Evolutionary conservation across 2,797 vertebrate species (phyloP).

Genomic region (Vipera latastei): DNA sequence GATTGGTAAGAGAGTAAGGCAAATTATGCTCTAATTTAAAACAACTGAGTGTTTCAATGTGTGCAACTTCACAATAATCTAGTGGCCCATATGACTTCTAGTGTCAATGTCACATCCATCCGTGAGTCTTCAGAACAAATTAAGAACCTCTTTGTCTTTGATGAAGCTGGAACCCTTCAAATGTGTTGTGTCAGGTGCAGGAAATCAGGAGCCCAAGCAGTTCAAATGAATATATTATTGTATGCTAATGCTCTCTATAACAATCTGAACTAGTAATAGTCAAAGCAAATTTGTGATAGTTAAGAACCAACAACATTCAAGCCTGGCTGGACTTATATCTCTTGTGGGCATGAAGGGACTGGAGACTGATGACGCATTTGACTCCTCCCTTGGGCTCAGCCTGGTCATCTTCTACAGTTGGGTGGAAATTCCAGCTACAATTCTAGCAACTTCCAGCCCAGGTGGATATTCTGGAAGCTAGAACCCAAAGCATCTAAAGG

Average conservation of each 20-base stretch:
- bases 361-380: neutral
- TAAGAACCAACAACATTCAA: neutral
- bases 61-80: neutral
- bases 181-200: neutral
- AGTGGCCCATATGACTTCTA: neutral
- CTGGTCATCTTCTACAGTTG: neutral
- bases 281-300: neutral
- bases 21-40: neutral
- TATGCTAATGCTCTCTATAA: neutral
- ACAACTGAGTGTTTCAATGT: too few species aligned
- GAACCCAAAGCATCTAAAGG: neutral
- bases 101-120: neutral
- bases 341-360: neutral
- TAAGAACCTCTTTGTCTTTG: neutral
- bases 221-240: neutral
- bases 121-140: neutral
- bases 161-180: neutral
- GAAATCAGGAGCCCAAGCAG: neutral
- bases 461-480: neutral
- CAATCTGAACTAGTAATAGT: neutral
- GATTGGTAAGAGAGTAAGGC: neutral
- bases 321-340: neutral
- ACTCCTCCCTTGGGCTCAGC: neutral
- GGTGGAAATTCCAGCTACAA: neutral
- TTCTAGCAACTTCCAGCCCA: neutral